phyloP scores from a whole-genome alignment of 2,113 vertebrate genomes.

The Pao palembangensis region DNA sequence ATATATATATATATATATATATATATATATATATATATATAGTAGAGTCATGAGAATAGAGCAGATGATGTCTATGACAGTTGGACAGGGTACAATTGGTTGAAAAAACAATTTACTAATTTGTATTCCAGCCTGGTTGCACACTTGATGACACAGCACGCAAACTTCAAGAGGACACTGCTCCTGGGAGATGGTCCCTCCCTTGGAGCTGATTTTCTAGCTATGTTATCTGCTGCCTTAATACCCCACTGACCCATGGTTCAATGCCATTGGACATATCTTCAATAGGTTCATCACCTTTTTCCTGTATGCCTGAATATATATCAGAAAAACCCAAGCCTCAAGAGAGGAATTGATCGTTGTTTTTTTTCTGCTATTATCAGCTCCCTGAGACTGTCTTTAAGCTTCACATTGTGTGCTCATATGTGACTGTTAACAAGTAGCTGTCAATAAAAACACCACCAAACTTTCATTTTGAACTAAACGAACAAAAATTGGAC shows the following conservation, averaged over 20 bases:
- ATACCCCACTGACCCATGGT: constrained; percentile 50
- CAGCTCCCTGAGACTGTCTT: constrained; percentile 35
- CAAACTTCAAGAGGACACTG: constrained; percentile 55
- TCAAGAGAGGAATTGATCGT: constrained; percentile 39
- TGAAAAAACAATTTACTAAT: constrained; percentile 5
- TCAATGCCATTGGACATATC: constrained; percentile 70
- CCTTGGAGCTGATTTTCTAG: constrained; percentile 39
- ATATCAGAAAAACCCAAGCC: constrained; percentile 59
- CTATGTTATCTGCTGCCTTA: constrained; percentile 46
- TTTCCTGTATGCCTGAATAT: constrained; percentile 70
- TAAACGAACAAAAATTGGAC: too few relatives aligned
- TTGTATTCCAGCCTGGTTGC: constrained; percentile 36
- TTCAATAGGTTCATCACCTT: constrained; percentile 75
- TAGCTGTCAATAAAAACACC: too few relatives aligned
- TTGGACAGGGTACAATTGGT: too few relatives aligned
- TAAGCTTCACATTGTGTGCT: constrained; percentile 22
- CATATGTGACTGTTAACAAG: too few relatives aligned
- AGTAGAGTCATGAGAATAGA: too few relatives aligned
- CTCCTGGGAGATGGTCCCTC: constrained; percentile 45
- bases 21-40: too few relatives aligned
- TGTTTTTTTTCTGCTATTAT: constrained; percentile 28
- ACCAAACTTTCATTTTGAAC: too few relatives aligned
- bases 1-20: too few relatives aligned
- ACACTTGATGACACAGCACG: constrained; percentile 59
- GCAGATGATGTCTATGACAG: too few relatives aligned